Percentiles rank a stretch among this genome's conserved stretches.
These are phyloP conservation scores for Saccostrea echinata DNA, from an alignment of 1,140 invertebrate genomes.

Conservation along the genomic window DNA sequence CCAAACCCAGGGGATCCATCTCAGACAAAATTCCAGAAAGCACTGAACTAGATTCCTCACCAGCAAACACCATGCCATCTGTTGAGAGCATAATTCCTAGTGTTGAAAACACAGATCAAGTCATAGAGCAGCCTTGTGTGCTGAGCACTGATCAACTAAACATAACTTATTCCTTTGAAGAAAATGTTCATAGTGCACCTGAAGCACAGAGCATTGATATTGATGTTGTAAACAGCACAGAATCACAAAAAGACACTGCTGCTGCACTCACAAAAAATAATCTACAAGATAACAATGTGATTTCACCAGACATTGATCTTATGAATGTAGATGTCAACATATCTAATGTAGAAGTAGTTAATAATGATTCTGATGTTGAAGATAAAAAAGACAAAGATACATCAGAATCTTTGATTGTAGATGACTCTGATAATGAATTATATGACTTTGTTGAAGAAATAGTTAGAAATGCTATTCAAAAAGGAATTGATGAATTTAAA, in stretches of 20 bases:
- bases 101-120: not conserved
- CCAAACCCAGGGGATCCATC: not conserved
- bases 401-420: not conserved
- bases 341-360: not conserved
- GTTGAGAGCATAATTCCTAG: not conserved
- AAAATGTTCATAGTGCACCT: not conserved
- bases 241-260: not conserved
- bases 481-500: slow-evolving; percentile 41
- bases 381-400: not conserved
- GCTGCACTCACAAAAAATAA: not conserved
- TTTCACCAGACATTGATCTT: not conserved
- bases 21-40: not conserved
- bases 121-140: not conserved
- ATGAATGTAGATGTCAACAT: not conserved
- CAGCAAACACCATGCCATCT: not conserved
- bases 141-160: slow-evolving; percentile 10
- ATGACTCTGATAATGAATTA: slow-evolving; percentile 29
- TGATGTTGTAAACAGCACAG: not conserved
- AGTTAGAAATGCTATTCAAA: slow-evolving; percentile 43
- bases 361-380: not conserved
- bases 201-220: not conserved
- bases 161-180: not conserved
- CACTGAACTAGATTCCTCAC: not conserved
- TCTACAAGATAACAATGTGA: not conserved
- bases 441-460: slow-evolving; percentile 35